Percentiles rank a stretch among this genome's conserved stretches.
These are phyloP conservation scores for Dryocosmus kuriphilus DNA, from an alignment of 2,888 invertebrate genomes.

Conservation along the genomic window DNA sequence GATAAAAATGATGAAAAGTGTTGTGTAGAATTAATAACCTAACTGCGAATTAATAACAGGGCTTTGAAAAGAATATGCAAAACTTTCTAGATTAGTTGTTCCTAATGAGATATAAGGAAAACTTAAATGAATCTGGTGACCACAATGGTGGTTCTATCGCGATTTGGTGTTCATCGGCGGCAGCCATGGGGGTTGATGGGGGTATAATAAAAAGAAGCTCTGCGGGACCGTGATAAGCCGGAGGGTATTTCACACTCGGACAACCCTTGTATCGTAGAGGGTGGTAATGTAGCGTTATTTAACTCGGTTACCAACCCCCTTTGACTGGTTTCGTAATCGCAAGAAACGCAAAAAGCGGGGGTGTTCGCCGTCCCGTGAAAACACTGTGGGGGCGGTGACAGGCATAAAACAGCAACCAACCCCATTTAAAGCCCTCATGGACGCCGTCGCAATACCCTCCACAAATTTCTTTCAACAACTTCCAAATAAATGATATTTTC, in stretches of 20 bases:
- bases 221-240: constrained; percentile 75
- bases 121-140: neutral
- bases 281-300: constrained; percentile 77
- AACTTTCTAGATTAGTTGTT: neutral
- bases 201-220: constrained; percentile 72
- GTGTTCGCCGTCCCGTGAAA: constrained; percentile 76
- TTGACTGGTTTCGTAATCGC: constrained; percentile 52
- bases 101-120: constrained; percentile 9
- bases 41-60: neutral
- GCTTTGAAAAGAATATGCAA: neutral
- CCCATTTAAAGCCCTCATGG: constrained; percentile 50
- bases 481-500: neutral
- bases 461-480: neutral
- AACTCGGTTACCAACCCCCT: constrained; percentile 72
- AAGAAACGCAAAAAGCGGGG: constrained; percentile 63
- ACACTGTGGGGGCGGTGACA: constrained; percentile 74
- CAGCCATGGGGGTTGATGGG: constrained; percentile 49
- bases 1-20: neutral
- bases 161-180: constrained; percentile 27
- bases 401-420: constrained; percentile 70
- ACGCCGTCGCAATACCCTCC: neutral
- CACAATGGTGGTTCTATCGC: constrained; percentile 36
- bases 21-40: neutral
- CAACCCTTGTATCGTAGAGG: constrained; percentile 70
- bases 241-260: constrained; percentile 77